Evolutionary conservation across 2,113 vertebrate genomes (phyloP), one percentile per base, ranked within the genome.

Genomic region (Scytalopus superciliaris): DNA sequence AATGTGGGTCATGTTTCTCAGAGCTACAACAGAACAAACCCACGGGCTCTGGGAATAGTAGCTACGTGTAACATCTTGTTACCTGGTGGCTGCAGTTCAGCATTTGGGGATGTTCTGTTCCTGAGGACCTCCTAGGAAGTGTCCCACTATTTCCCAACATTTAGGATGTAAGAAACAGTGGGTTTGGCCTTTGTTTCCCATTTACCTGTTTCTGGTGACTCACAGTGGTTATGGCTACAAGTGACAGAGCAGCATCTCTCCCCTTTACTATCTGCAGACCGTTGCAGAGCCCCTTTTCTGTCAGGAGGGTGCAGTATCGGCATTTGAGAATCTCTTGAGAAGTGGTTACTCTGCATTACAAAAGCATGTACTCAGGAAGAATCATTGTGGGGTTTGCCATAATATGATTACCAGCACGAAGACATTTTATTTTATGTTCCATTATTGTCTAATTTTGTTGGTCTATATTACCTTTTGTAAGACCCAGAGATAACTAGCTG

Each of bases 291-390:
- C 72, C 35, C 52, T 80, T 62, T 83, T 59, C 39, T 55, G 59
- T 85, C 93, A 90, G 63, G 63, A 88, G 87, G 67, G 83, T 80
- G 87, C 87, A 91, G 78, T 63, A 53, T 63, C 25, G 52, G 79
- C 8, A 1, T 66, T 88, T 77, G 27, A 62, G 49, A 91, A 18
- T 72, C 44, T 44, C 28, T 37, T 37, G 53, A 90, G 55, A 76
- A 57, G 66, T 39, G 25, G 6, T 76, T 79, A 10, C 44, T 75
- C 47, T 92, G 40, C 23, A 4, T 87, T 75, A 63, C 37, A 57
- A 66, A 84, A 76, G 5, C 19, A 6, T 56, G 6, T 56, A 27
- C 28, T 87, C 35, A 14, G 0, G 4, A 84, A 68, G 15, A 40
- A 15, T 53, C 8, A 5, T 76, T 80, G 30, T 76, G 66, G 64